These are phyloP conservation scores for Arctocebus calabarensis DNA, from an alignment of 2,797 vertebrate genomes.

Conservation along the genomic window DNA sequence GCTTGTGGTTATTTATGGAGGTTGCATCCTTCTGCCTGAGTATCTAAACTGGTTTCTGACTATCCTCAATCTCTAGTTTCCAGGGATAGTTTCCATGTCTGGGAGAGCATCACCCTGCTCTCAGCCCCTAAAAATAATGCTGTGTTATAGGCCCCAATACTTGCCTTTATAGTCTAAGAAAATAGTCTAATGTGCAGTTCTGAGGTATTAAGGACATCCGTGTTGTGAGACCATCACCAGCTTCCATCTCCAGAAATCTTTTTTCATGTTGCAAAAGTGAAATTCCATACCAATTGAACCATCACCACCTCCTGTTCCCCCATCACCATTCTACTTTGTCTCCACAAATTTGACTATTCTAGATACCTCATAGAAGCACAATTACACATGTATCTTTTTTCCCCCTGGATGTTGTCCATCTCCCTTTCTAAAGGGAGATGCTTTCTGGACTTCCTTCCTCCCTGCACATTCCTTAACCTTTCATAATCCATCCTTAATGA, in stretches of 20 bases:
- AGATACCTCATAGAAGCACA: too few species aligned
- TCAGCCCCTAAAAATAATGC: neutral
- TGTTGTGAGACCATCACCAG: too few species aligned
- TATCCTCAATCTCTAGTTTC: neutral
- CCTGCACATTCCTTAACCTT: neutral
- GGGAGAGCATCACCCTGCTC: neutral
- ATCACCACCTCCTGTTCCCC: too few species aligned
- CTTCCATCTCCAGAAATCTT: too few species aligned
- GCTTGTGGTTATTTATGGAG: neutral
- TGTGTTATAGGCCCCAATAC: neutral
- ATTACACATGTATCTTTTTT: neutral
- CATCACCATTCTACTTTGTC: too few species aligned
- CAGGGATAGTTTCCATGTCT: neutral
- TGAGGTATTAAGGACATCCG: too few species aligned
- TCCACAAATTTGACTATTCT: too few species aligned
- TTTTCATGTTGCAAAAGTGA: too few species aligned
- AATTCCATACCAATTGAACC: too few species aligned
- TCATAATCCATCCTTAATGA: conserved; percentile 13
- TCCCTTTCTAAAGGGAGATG: neutral
- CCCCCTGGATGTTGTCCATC: neutral
- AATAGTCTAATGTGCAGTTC: neutral
- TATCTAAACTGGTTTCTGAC: neutral
- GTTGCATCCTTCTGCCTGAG: neutral
- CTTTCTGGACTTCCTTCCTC: neutral
- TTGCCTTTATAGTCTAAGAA: neutral